Evolutionary conservation across 2,797 vertebrate species (phyloP).

Genomic region (Cyclopterus lumpus): DNA sequence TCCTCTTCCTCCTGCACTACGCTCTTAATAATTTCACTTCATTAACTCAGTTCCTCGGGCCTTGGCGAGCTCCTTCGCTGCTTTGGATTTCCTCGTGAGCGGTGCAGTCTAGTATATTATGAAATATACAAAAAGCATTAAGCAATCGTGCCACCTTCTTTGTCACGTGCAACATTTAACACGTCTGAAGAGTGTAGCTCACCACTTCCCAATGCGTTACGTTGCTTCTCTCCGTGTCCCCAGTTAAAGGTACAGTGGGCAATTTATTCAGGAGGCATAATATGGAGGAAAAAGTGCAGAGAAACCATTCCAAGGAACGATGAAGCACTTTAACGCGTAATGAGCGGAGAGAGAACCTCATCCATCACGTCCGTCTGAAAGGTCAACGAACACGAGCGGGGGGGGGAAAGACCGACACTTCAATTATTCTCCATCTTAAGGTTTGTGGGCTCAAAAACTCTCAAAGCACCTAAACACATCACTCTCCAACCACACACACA

Average conservation of each 20-base stretch:
- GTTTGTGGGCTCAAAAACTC: not conserved
- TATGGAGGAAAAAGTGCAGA: not conserved
- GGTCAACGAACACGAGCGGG: constrained; percentile 5
- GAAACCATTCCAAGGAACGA: not conserved
- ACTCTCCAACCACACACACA: not conserved
- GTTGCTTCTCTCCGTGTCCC: not conserved
- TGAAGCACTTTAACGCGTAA: constrained; percentile 12
- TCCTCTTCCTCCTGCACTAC: constrained; percentile 25
- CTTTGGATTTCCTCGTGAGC: constrained; percentile 13
- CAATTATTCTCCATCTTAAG: not conserved
- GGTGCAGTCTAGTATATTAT: not conserved
- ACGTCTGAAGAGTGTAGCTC: not conserved
- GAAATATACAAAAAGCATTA: constrained; percentile 1
- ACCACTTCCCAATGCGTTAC: not conserved
- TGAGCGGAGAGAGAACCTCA: not conserved
- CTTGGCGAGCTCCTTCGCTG: not conserved
- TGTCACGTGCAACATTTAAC: constrained; percentile 7
- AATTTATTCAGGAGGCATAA: too few relatives aligned
- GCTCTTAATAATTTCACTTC: constrained; percentile 37
- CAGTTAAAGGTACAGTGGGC: not conserved
- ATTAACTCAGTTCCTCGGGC: constrained; percentile 24
- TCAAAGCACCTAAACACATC: not conserved
- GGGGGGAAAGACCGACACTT: not conserved
- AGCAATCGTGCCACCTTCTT: not conserved
- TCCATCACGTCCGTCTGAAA: constrained; percentile 23